Conservation (phyloP, 2,797 vertebrate genomes). For the Morus bassanus region DNA sequence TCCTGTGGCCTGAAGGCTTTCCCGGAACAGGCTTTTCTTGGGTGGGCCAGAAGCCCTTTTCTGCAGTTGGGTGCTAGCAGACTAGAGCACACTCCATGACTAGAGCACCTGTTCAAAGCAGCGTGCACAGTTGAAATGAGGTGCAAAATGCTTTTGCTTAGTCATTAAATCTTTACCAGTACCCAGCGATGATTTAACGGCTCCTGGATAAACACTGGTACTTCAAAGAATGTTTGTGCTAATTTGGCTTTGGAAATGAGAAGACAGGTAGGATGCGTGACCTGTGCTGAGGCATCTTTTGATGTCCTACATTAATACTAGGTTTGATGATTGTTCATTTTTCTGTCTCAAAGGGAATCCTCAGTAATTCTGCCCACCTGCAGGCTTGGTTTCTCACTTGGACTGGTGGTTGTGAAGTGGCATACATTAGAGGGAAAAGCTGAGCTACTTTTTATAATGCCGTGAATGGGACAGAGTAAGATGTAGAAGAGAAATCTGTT, state of each 20-base stretch:
- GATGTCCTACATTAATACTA: background rate
- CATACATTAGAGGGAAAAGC: background rate
- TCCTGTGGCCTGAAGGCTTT: background rate
- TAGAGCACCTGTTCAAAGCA: background rate
- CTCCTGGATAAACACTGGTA: background rate
- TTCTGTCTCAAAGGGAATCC: background rate
- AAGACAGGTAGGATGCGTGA: background rate
- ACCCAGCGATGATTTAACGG: background rate
- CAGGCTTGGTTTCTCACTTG: background rate
- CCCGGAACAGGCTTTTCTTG: background rate
- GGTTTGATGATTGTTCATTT: background rate
- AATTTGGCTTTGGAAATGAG: conserved; percentile 28
- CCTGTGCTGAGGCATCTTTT: conserved; percentile 7
- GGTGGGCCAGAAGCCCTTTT: background rate
- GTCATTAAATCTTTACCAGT: conserved; percentile 3
- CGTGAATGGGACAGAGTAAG: background rate
- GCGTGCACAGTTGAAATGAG: background rate
- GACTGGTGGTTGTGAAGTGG: background rate
- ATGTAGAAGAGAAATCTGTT: background rate
- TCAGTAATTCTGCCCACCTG: background rate
- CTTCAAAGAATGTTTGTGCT: conserved; percentile 32
- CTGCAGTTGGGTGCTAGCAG: background rate
- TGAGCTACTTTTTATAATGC: background rate
- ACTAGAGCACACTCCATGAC: background rate
- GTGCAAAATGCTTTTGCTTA: background rate